These are phyloP conservation scores for Campylorhamphus procurvoides DNA, from an alignment of 2,113 vertebrate species.

Conservation along the genomic window DNA sequence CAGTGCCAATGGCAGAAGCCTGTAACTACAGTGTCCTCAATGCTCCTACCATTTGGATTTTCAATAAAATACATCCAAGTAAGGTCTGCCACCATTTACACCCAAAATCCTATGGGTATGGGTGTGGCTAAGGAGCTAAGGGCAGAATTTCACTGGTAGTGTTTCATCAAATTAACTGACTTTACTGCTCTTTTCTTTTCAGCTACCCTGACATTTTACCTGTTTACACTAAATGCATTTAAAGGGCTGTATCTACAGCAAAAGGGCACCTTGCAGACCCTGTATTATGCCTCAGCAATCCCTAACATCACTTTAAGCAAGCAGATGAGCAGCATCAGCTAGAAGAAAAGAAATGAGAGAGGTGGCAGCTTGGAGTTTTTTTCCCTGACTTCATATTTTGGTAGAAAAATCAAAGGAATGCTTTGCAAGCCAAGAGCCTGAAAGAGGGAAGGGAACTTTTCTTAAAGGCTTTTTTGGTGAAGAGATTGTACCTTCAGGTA, in stretches of 20 bases:
- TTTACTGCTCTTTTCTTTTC: background rate
- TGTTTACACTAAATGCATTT: background rate
- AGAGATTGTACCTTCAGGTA: background rate
- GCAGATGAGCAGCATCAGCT: background rate
- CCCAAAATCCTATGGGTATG: too few species aligned
- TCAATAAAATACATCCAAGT: background rate
- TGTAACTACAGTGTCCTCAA: background rate
- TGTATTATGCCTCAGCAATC: background rate
- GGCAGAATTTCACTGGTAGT: background rate
- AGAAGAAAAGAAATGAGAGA: background rate
- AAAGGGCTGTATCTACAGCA: background rate
- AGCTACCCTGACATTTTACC: slow-evolving; percentile 2
- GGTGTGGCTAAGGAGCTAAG: background rate
- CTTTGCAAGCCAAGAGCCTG: background rate
- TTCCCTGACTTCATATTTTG: accelerated
- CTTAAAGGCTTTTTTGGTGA: background rate
- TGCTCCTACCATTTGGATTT: background rate
- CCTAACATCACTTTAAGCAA: background rate
- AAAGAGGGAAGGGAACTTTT: background rate
- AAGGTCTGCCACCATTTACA: background rate
- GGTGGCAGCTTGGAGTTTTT: accelerated
- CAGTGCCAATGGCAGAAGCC: background rate
- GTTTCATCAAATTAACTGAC: background rate
- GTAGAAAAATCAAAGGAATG: background rate
- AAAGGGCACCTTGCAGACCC: background rate